These are phyloP conservation scores for Trypoxylon attenuatum DNA, from an alignment of 2,888 invertebrate species.

Conservation along the genomic window DNA sequence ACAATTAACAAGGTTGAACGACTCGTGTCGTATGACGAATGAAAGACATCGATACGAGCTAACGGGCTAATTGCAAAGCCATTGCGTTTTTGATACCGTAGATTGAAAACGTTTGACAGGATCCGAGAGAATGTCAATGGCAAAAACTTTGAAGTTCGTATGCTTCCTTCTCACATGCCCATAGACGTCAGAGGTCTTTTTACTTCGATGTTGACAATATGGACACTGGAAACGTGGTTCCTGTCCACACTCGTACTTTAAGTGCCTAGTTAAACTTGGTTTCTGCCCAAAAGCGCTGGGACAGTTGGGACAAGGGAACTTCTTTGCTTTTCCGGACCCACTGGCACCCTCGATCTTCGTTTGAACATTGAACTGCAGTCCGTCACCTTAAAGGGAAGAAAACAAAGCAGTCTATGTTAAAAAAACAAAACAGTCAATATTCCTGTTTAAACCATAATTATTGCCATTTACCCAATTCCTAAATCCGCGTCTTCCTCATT, in stretches of 20 bases:
- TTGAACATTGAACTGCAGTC: not conserved
- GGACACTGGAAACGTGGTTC: slow-evolving; percentile 67
- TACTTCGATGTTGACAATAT: slow-evolving; percentile 64
- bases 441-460: too few species aligned
- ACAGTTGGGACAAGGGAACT: slow-evolving; percentile 55
- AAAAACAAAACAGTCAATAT: too few species aligned
- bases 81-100: slow-evolving; percentile 12
- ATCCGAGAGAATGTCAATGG: slow-evolving; percentile 53
- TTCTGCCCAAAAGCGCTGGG: slow-evolving; percentile 59
- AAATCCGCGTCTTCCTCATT: too few species aligned
- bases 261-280: slow-evolving; percentile 60
- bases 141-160: slow-evolving; percentile 56
- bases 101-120: not conserved
- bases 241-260: slow-evolving; percentile 64
- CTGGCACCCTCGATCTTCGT: not conserved
- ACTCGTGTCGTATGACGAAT: too few species aligned
- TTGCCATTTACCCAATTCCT: too few species aligned
- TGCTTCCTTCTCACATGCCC: slow-evolving; percentile 66
- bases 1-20: too few species aligned
- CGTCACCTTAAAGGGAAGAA: slow-evolving; percentile 28
- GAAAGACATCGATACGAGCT: too few species aligned
- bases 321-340: slow-evolving; percentile 21
- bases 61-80: slow-evolving; percentile 1
- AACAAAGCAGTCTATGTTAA: slow-evolving; percentile 4
- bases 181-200: slow-evolving; percentile 65